These are phyloP conservation scores for Byasa hedistus DNA, from an alignment of 2,888 invertebrate genomes.

Conservation along the genomic window DNA sequence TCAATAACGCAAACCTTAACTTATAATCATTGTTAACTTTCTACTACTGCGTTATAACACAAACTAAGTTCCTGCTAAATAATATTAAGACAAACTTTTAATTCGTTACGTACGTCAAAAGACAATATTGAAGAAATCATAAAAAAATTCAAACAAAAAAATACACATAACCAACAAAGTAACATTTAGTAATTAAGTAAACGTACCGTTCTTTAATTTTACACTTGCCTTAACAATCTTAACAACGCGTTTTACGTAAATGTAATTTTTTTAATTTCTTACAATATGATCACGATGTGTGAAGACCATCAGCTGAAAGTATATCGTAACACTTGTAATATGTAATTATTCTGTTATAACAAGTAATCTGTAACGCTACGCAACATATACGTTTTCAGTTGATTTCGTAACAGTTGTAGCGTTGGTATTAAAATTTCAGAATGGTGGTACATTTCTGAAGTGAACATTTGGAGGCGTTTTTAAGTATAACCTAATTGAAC, in stretches of 20 bases:
- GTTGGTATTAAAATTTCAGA: conserved; percentile 55
- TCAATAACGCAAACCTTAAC: conserved; percentile 16
- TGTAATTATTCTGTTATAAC: conserved; percentile 40
- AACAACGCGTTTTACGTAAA: conserved; percentile 14
- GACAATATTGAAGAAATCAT: too few species aligned
- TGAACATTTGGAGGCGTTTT: too few species aligned
- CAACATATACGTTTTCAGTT: conserved; percentile 57
- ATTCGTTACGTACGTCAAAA: too few species aligned
- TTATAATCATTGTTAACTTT: too few species aligned
- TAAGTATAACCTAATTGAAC: too few species aligned
- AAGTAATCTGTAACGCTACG: conserved; percentile 46
- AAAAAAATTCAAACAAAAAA: too few species aligned
- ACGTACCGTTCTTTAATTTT: not conserved
- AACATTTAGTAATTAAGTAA: not conserved
- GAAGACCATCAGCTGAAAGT: conserved; percentile 30
- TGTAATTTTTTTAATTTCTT: conserved; percentile 15
- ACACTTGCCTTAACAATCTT: conserved; percentile 10
- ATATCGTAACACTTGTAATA: conserved; percentile 32
- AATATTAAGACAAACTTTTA: too few species aligned
- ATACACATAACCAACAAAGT: not conserved
- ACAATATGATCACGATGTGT: conserved; percentile 18
- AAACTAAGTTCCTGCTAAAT: too few species aligned
- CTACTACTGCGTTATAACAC: too few species aligned
- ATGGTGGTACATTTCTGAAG: conserved; percentile 61
- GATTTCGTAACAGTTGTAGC: conserved; percentile 57